Evolutionary conservation across 2,113 vertebrate species (phyloP), one percentile per base, ranked within the genome.

Genomic region (Scomber japonicus): DNA sequence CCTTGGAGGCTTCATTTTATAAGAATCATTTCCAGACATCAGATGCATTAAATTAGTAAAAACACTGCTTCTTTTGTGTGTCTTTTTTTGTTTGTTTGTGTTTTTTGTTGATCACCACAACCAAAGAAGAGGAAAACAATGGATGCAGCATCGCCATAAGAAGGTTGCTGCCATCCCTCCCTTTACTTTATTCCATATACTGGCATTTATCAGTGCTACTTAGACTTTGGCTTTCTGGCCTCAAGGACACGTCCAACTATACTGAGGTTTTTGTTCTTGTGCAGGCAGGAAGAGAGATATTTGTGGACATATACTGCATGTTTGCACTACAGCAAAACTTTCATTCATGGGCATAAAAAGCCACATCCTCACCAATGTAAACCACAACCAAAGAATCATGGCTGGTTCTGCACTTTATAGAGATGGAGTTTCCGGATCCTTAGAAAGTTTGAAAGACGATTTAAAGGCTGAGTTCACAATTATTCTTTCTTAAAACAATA

Each of bases 341-440:
- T 56, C 9, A 54, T 56, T 66, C 12, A 30, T 75, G 21, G 17
- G 71, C 55, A 61, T 45, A 67, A 75, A 54, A 12, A 9, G 15
- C 15, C n/a, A 44, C n/a, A 12, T 62, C 13, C 3, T 44, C 10
- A 19, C 19, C 30, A 54, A 6, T 30, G 5, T 11, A 48, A 65
- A 54, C 7, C 63, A 54, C 75, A 75, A 46, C 12, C 53, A 56
- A 19, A 60, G n/a, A 62, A 59, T 69, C 30, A 53, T 13, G 72
- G 71, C 66, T 73, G 62, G 82, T 64, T 59, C 14, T 24, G n/a
- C 45, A 64, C 74, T 67, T 9, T 1, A 40, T 27, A 40, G 35
- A 9, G 35, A 9, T 40, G 35, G 2, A 2, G 4, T 65, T 16
- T 16, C 46, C 4, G 11, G 50, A 45, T 66, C 19, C 16, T 44